Percentiles rank a stretch among this genome's conserved stretches.
phyloP scores from a whole-genome alignment of 1,140 invertebrate genomes.

The Dysdera silvatica region DNA sequence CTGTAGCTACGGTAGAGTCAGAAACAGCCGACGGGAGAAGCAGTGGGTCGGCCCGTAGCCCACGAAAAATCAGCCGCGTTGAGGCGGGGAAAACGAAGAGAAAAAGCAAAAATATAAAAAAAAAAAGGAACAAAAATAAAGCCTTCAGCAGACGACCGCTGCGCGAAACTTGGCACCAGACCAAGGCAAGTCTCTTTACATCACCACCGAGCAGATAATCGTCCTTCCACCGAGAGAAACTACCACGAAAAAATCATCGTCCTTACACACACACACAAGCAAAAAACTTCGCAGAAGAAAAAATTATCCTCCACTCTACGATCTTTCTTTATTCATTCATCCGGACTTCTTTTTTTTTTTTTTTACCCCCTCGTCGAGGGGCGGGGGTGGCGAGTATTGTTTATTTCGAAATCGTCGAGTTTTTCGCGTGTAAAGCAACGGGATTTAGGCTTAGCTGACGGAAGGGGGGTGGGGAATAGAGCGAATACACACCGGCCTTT shows the following conservation, averaged over 20 bases:
- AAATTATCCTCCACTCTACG: too few species aligned
- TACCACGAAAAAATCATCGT: too few species aligned
- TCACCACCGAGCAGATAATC: too few species aligned
- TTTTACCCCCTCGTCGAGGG: neutral
- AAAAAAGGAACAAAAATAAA: too few species aligned
- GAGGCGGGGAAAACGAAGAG: neutral
- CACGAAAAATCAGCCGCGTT: neutral
- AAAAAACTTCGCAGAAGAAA: too few species aligned
- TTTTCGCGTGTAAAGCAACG: slow-evolving; percentile 16
- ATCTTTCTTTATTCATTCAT: too few species aligned
- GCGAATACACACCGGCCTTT: neutral
- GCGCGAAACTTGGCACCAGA: too few species aligned
- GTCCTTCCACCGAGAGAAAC: too few species aligned
- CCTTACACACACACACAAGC: too few species aligned
- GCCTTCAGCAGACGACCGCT: too few species aligned
- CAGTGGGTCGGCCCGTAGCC: neutral
- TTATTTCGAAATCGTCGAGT: slow-evolving; percentile 23
- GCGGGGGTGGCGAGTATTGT: neutral
- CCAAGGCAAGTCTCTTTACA: too few species aligned
- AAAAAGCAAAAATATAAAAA: neutral
- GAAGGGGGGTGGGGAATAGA: too few species aligned
- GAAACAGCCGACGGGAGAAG: neutral
- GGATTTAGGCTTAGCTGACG: slow-evolving; percentile 7
- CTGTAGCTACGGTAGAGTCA: neutral
- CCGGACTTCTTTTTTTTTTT: neutral